phyloP scores from a whole-genome alignment of 2,888 invertebrate species.

The Cotesia congregata region DNA sequence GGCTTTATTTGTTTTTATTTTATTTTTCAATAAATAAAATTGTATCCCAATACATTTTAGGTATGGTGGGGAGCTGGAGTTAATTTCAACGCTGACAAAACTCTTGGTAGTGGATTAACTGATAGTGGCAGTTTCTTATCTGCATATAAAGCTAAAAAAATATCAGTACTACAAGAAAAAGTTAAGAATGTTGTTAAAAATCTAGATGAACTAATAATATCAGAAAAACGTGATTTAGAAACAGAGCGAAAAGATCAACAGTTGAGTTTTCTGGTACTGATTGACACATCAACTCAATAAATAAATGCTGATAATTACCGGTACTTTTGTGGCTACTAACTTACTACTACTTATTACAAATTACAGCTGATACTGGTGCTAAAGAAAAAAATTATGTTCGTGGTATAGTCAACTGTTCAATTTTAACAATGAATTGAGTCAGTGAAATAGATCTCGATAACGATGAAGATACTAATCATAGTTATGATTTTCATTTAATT shows the following conservation, averaged over 20 bases:
- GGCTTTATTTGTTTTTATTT: too few relatives aligned
- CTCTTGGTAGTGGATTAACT: constrained; percentile 91
- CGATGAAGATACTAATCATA: constrained; percentile 35
- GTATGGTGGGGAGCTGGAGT: constrained; percentile 98
- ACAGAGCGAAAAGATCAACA: constrained; percentile 78
- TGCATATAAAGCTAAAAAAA: constrained; percentile 75
- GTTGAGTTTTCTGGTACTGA: constrained; percentile 95
- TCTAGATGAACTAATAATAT: constrained; percentile 79
- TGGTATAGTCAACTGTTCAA: constrained; percentile 51
- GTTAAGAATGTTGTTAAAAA: constrained; percentile 75
- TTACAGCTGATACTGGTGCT: constrained; percentile 95
- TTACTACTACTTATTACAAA: constrained; percentile 93
- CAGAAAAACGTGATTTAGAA: constrained; percentile 74
- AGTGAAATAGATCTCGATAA: constrained; percentile 42
- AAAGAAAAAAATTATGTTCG: constrained; percentile 78
- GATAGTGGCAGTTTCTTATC: constrained; percentile 95
- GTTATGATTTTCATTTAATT: constrained; percentile 39
- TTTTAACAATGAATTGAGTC: constrained; percentile 49
- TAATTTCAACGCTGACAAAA: constrained; percentile 90
- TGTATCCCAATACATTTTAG: constrained; percentile 61
- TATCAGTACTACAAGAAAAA: constrained; percentile 65
- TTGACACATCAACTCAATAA: constrained; percentile 90
- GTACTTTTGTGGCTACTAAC: constrained; percentile 93
- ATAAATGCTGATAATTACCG: constrained; percentile 97
- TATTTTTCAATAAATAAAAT: neutral